These are phyloP conservation scores for Druceiella hillmani DNA, from an alignment of 2,888 invertebrate species.

Conservation along the genomic window DNA sequence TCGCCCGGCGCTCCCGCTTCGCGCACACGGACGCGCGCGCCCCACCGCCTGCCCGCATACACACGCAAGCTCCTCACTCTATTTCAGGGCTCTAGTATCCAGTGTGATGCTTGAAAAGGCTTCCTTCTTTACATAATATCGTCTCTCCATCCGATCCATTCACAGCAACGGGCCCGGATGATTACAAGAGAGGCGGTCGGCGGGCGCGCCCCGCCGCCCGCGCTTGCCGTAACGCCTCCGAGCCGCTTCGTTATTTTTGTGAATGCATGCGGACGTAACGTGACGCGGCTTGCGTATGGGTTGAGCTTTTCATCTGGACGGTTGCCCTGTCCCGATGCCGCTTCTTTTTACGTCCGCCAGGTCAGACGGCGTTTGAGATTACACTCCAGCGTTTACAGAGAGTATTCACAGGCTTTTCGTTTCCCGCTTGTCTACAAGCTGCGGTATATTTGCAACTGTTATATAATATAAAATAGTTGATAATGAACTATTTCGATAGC, in stretches of 20 bases:
- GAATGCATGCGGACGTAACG: conserved; percentile 46
- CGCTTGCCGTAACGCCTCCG: conserved; percentile 32
- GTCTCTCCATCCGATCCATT: conserved; percentile 27
- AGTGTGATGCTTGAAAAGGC: conserved; percentile 45
- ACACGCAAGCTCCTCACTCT: no score
- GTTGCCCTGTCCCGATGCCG: no score
- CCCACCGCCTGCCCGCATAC: no score
- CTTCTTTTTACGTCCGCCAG: no score
- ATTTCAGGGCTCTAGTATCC: no score
- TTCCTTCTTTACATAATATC: conserved; percentile 39
- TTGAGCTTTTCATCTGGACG: no score
- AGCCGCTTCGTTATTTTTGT: conserved; percentile 51
- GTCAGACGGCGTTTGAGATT: neutral
- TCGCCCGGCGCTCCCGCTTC: neutral
- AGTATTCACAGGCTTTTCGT: neutral
- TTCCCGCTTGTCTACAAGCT: neutral
- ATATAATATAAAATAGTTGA: no score
- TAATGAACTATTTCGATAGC: no score
- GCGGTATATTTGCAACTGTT: neutral
- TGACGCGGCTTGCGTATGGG: no score
- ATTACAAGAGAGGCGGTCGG: conserved; percentile 7
- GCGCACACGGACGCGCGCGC: no score
- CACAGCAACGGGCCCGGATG: conserved; percentile 7
- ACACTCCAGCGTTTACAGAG: neutral
- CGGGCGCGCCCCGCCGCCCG: conserved; percentile 31